These are phyloP conservation scores for Drosophila lowei DNA, from an alignment of 1,140 invertebrate species.

Conservation along the genomic window DNA sequence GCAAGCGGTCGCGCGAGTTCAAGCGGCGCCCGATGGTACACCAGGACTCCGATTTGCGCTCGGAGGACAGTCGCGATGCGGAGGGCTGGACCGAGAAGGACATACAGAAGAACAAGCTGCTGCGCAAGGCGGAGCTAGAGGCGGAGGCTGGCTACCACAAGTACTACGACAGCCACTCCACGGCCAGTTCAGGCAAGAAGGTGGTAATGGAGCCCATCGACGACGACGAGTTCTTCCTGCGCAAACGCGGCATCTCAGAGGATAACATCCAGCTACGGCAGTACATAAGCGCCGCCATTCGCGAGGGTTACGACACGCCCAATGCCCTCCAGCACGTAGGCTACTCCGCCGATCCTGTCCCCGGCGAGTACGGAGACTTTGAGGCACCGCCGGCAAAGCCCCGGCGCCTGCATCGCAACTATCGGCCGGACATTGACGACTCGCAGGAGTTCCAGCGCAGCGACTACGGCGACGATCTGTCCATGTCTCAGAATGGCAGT, in stretches of 20 bases:
- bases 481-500: slow-evolving; percentile 79
- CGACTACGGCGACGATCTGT: slow-evolving; percentile 76
- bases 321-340: slow-evolving; percentile 87
- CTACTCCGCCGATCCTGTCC: slow-evolving; percentile 48
- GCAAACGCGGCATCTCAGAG: slow-evolving; percentile 90
- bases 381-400: slow-evolving; percentile 81
- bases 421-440: slow-evolving; percentile 63
- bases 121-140: slow-evolving; percentile 76
- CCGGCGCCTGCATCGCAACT: slow-evolving; percentile 66
- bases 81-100: slow-evolving; percentile 77
- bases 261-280: slow-evolving; percentile 91
- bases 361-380: slow-evolving; percentile 65
- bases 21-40: slow-evolving; percentile 78
- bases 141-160: slow-evolving; percentile 74
- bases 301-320: slow-evolving; percentile 89
- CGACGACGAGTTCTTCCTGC: slow-evolving; percentile 93
- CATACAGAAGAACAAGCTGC: slow-evolving; percentile 73
- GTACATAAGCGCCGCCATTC: slow-evolving; percentile 90
- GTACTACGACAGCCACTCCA: slow-evolving; percentile 78
- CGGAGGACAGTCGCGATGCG: slow-evolving; percentile 78
- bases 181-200: slow-evolving; percentile 82
- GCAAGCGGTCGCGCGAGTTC: slow-evolving; percentile 72
- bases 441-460: slow-evolving; percentile 80
- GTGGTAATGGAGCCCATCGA: slow-evolving; percentile 92
- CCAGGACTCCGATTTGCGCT: slow-evolving; percentile 81